A percentile compares a stretch with the other conserved stretches of the same genome.
Conservation (phyloP, 2,888 invertebrate species). For the Parnassius smintheus region DNA sequence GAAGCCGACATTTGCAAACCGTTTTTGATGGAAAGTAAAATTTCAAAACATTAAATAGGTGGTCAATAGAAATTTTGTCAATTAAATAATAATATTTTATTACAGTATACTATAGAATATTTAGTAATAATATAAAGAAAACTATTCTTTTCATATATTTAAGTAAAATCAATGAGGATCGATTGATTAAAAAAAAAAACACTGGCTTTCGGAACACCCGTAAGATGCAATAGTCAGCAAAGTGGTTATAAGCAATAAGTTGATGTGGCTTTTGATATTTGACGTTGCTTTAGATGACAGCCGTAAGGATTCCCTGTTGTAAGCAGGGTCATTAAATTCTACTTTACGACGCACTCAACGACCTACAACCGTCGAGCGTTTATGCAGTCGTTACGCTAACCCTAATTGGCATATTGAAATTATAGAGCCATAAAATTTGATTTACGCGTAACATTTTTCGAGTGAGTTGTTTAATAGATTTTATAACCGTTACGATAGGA, state of each 20-base stretch:
- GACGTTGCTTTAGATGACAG: conserved; percentile 12
- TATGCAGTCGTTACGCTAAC: conserved; percentile 66
- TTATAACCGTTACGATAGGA: background rate
- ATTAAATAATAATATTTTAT: too few species aligned
- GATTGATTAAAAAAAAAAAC: background rate
- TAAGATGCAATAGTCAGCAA: background rate
- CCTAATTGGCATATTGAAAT: conserved; percentile 77
- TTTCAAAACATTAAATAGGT: too few species aligned
- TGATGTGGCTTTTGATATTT: conserved; percentile 1
- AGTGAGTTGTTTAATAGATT: background rate
- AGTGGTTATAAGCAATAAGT: background rate
- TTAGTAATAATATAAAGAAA: too few species aligned
- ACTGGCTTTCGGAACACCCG: background rate
- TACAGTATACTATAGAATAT: too few species aligned
- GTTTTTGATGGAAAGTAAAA: too few species aligned
- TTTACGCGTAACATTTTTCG: conserved; percentile 21
- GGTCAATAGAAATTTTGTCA: too few species aligned
- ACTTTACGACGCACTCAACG: conserved; percentile 67
- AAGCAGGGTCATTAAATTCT: conserved; percentile 64
- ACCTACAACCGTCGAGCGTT: conserved; percentile 50
- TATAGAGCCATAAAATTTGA: conserved; percentile 50
- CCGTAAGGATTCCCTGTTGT: conserved; percentile 56
- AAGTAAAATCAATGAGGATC: too few species aligned
- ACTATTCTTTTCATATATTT: too few species aligned
- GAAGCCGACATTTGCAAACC: too few species aligned